Base-by-base conservation (phyloP, 2,888 invertebrate genomes). In the Spilarctia lutea region DNA sequence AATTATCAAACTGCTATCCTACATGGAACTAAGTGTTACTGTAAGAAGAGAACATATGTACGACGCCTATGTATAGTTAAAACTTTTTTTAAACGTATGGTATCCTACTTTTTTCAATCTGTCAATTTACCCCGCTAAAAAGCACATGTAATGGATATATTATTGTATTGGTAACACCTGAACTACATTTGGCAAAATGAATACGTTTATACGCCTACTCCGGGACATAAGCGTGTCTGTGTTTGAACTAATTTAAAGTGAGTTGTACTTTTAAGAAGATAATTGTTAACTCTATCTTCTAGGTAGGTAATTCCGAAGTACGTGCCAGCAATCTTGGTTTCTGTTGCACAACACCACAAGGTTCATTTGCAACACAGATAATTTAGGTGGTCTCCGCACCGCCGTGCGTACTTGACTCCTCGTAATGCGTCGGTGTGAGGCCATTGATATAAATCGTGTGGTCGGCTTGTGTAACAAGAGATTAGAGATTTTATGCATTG, bases 391-490 rank as follows among this genome's bases (percentile, higher is more conserved):
- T 39, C 63, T 63, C n/a, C 67, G 56, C 65, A 63, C 68, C 48
- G 20, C 39, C 13, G 30, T 30, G 6, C 66, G 75, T 65, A 72
- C 75, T 72, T 75, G 72, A 39, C 42, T 65, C 39, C 33, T 30
- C 65, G 33, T 72, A 69, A 75, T 69, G 72, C 35, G 52, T 33
- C 33, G 48, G 35, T 63, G 69, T 65, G 66, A 70, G 72, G 60
- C 66, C 72, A 45, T 75, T 72, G 65, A 72, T 72, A 30, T 72
- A 66, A 75, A 75, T 35, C n/a, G 69, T 70, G 72, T 56, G 72
- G 72, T 75, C 68, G 63, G 70, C 69, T 72, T 72, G 72, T 56
- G 72, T 24, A 72, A 75, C 65, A 11, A 65, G 39, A 56, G 65
- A 72, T 75, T 72, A 70, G 42, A 48, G 48, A 45, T 72, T 66